These are phyloP conservation scores for Hippolais icterina DNA, from an alignment of 2,113 vertebrate genomes.

Conservation along the genomic window DNA sequence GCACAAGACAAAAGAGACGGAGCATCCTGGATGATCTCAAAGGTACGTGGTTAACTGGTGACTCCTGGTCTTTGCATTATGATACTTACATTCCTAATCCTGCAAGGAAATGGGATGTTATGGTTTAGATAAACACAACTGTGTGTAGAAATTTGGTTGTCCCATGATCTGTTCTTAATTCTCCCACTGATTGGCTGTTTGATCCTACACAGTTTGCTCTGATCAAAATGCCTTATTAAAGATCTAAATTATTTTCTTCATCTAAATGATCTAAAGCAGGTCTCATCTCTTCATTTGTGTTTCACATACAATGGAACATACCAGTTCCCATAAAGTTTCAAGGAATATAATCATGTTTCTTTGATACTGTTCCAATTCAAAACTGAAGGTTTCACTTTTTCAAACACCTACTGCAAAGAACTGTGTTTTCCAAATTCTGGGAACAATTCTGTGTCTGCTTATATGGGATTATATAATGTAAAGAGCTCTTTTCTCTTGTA, in stretches of 20 bases:
- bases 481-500: neutral
- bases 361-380: neutral
- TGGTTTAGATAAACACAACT: neutral
- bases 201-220: neutral
- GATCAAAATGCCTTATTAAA: neutral
- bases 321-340: neutral
- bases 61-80: neutral
- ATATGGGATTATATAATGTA: neutral
- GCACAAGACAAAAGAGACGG: neutral
- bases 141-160: neutral
- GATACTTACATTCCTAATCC: neutral
- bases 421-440: neutral
- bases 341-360: neutral
- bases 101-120: neutral
- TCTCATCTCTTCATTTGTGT: neutral
- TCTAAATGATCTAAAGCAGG: neutral
- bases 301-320: neutral
- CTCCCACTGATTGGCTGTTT: neutral
- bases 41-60: neutral
- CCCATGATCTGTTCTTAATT: neutral
- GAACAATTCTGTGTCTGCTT: neutral
- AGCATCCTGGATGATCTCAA: slow-evolving; percentile 16
- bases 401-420: neutral
- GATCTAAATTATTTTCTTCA: neutral
- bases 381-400: neutral